These are phyloP conservation scores for Diacarnus erythraeanus DNA, from an alignment of 37 sponge, comb jelly and placozoan species.

Conservation along the genomic window DNA sequence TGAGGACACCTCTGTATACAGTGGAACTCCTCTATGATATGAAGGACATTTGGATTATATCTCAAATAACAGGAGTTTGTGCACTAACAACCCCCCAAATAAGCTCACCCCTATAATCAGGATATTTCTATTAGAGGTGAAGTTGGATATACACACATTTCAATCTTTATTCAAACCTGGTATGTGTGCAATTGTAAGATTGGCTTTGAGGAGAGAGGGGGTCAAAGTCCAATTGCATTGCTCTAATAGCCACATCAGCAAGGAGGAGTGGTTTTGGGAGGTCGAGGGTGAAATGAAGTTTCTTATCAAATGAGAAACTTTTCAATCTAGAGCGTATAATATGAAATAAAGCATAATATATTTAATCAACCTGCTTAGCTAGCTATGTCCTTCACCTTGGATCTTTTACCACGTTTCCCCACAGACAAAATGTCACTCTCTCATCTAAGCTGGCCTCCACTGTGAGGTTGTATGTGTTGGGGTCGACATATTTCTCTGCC, in stretches of 20 bases:
- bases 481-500: constrained; percentile 33
- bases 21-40: no score
- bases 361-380: background rate
- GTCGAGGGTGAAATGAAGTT: constrained; percentile 45
- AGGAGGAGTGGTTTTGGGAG: constrained; percentile 81
- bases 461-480: constrained; percentile 52
- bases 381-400: constrained; percentile 58
- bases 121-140: no score
- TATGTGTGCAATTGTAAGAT: constrained; percentile 6
- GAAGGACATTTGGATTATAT: no score
- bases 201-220: constrained; percentile 43
- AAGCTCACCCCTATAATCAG: no score
- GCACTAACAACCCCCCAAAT: no score
- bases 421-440: constrained; percentile 54
- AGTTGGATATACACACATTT: no score
- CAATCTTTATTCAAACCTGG: no score
- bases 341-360: constrained; percentile 5
- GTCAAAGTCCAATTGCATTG: constrained; percentile 52
- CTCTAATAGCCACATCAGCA: constrained; percentile 64
- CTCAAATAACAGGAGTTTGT: no score
- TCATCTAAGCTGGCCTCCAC: constrained; percentile 28
- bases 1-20: no score
- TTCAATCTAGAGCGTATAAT: constrained; percentile 42
- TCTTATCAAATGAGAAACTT: constrained; percentile 49
- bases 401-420: constrained; percentile 87